Conservation (phyloP, 2,888 invertebrate species). For the Callinectes sapidus region DNA sequence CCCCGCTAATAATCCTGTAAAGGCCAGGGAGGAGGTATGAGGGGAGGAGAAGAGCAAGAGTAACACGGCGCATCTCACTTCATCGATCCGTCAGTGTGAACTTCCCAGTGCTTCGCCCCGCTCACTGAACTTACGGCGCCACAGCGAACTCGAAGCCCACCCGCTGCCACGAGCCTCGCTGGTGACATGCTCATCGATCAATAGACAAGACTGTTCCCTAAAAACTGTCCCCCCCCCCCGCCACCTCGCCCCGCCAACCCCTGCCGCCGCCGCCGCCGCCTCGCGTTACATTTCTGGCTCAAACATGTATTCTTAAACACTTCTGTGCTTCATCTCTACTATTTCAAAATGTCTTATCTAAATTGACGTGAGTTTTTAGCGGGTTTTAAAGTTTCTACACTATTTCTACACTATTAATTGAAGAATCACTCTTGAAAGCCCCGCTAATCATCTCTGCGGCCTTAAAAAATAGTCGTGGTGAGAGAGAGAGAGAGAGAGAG, state of each 20-base stretch:
- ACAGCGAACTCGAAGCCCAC: constrained; percentile 9
- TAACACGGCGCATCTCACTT: constrained; percentile 13
- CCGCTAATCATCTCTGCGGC: no score
- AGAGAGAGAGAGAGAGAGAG: no score
- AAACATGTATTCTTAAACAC: no score
- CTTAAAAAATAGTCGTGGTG: no score
- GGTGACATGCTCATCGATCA: constrained; percentile 21
- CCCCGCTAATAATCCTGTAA: background rate
- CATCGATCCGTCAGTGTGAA: constrained; percentile 21
- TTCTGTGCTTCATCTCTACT: no score
- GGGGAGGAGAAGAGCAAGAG: background rate
- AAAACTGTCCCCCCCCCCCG: background rate
- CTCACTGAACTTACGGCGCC: constrained; percentile 4
- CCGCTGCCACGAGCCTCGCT: background rate
- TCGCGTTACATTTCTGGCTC: background rate
- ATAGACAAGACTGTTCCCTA: constrained; percentile 14
- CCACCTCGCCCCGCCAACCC: background rate
- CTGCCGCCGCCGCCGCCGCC: background rate
- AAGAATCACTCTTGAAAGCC: no score
- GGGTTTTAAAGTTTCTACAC: no score
- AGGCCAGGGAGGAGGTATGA: background rate
- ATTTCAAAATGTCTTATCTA: no score
- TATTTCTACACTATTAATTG: no score
- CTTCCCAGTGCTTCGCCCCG: background rate
- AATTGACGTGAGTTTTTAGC: no score